Percentiles rank a stretch among this genome's conserved stretches.
These are phyloP conservation scores for Muscina levida DNA, from an alignment of 2,888 invertebrate species.

Conservation along the genomic window DNA sequence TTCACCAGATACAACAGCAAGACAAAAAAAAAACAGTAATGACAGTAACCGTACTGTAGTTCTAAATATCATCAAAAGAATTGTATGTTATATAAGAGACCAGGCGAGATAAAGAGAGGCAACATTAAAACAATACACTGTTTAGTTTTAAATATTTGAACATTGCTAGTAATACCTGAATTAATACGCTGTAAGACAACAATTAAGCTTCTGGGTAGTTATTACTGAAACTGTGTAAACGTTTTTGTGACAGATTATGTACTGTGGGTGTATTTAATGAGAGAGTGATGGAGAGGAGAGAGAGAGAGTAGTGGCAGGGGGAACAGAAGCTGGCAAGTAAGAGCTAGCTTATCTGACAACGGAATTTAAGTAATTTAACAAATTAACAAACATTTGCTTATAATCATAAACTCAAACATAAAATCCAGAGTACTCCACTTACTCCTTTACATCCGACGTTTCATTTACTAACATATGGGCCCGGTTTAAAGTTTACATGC, in stretches of 20 bases:
- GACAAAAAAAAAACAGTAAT: slow-evolving; percentile 8
- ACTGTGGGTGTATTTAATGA: slow-evolving; percentile 2
- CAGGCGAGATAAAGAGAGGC: neutral
- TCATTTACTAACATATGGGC: no score
- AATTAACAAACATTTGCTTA: slow-evolving; percentile 59
- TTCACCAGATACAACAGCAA: no score
- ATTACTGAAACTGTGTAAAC: neutral
- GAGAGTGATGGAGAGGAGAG: no score
- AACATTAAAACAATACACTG: neutral
- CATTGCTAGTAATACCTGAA: slow-evolving; percentile 18
- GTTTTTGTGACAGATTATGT: slow-evolving; percentile 14
- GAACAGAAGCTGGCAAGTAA: no score
- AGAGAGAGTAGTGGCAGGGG: no score
- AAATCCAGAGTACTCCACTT: slow-evolving; percentile 2
- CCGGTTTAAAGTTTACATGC: neutral
- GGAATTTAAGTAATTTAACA: slow-evolving; percentile 38
- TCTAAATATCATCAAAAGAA: neutral
- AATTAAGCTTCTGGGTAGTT: neutral
- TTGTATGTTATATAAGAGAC: neutral
- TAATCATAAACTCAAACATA: slow-evolving; percentile 62
- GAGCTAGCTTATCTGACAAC: no score
- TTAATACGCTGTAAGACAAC: slow-evolving; percentile 9
- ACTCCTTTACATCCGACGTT: neutral
- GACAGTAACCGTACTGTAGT: neutral
- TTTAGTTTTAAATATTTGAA: slow-evolving; percentile 8